Conservation (phyloP, 37 sponge, comb jelly and placozoan genomes). For the Chondrosia reniformis region DNA sequence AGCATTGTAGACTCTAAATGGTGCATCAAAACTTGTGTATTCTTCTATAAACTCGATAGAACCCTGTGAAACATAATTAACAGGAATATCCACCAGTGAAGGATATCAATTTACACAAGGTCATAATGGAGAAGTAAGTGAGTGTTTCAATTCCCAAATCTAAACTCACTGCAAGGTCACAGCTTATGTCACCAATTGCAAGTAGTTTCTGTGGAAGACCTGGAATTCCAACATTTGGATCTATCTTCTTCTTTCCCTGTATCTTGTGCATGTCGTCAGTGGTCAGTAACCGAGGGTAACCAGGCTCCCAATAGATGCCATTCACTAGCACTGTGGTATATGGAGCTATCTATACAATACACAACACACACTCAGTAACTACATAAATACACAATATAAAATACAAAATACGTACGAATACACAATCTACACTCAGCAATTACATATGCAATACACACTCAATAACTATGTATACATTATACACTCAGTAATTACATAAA, state of each 20-base stretch:
- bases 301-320: conserved; percentile 93
- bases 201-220: conserved; percentile 83
- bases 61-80: conserved; percentile 53
- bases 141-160: too few relatives aligned
- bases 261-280: conserved; percentile 44
- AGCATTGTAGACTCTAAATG: conserved; percentile 80
- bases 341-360: conserved; percentile 79
- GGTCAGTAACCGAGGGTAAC: conserved; percentile 70
- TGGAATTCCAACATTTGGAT: conserved; percentile 49
- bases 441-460: too few relatives aligned
- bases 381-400: too few relatives aligned
- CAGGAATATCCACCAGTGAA: neutral
- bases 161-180: conserved; percentile 62
- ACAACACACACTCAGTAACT: too few relatives aligned
- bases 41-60: conserved; percentile 77
- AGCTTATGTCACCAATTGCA: conserved; percentile 85
- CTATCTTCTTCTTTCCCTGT: conserved; percentile 34
- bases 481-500: neutral
- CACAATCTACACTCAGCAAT: too few relatives aligned
- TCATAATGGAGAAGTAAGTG: too few relatives aligned
- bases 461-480: too few relatives aligned
- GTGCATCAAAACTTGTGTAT: conserved; percentile 73
- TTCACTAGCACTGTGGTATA: conserved; percentile 86
- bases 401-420: too few relatives aligned
- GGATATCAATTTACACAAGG: too few relatives aligned